A percentile compares a stretch with the other conserved stretches of the same genome.
phyloP scores from a whole-genome alignment of 2,888 invertebrate genomes.

The Hirtodrosophila cameraria region DNA sequence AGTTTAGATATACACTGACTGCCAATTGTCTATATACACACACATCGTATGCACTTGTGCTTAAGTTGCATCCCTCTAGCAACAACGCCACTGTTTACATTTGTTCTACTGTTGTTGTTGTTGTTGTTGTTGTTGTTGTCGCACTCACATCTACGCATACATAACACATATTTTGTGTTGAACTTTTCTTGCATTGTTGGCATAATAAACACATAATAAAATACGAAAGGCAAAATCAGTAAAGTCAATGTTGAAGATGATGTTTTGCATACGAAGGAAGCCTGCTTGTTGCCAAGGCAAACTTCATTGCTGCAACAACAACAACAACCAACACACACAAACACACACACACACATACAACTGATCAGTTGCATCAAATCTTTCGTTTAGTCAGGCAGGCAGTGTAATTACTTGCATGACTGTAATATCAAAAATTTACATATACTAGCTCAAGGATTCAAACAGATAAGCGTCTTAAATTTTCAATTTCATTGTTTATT shows the following conservation, averaged over 20 bases:
- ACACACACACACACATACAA: slow-evolving; percentile 10
- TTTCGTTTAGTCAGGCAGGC: slow-evolving; percentile 36
- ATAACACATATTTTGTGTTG: slow-evolving; percentile 18
- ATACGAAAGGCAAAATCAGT: slow-evolving; percentile 70
- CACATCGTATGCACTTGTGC: slow-evolving; percentile 8
- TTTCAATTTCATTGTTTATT: slow-evolving; percentile 79
- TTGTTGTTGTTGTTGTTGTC: too few relatives aligned
- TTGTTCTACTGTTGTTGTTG: slow-evolving; percentile 15
- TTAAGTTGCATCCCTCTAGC: slow-evolving; percentile 9
- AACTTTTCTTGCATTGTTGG: slow-evolving; percentile 72
- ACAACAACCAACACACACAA: slow-evolving; percentile 20
- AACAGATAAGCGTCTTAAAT: slow-evolving; percentile 71
- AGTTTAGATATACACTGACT: neutral
- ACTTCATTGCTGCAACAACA: slow-evolving; percentile 44
- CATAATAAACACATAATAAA: slow-evolving; percentile 77
- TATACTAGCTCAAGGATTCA: slow-evolving; percentile 49
- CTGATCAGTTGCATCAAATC: slow-evolving; percentile 43
- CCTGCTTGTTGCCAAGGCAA: slow-evolving; percentile 21
- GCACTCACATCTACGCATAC: too few relatives aligned
- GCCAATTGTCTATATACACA: neutral
- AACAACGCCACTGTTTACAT: slow-evolving; percentile 35
- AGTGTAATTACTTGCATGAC: slow-evolving; percentile 70
- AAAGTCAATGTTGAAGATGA: slow-evolving; percentile 68
- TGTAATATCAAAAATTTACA: slow-evolving; percentile 65
- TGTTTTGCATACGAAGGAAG: slow-evolving; percentile 60